Evolutionary conservation across 2,888 invertebrate species (phyloP), one percentile per base, ranked within the genome.

Genomic region (Nemapogon koenigi): DNA sequence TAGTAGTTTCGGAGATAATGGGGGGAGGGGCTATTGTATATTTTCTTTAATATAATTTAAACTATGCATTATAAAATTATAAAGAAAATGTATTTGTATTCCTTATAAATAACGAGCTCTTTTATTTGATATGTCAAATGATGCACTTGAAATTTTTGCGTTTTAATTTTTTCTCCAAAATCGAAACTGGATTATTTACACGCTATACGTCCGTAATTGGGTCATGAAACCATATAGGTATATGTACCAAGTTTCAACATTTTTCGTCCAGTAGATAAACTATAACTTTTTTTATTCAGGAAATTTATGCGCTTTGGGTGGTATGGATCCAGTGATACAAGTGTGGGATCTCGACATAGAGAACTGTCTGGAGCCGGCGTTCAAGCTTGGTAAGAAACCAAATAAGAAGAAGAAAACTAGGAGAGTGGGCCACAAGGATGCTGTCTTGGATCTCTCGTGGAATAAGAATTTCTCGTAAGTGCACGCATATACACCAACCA

Each of bases 331-430:
- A 0, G 83, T 91, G 28, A 96, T 98, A 40, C 91, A 94, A 51
- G 86, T 98, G n/a, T 99, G 97, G 97, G 97, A 98, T 68, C 68
- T 98, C 29, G 97, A 98, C 68, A 83, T 98, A 41, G 88, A 97
- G 46, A 94, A 97, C 59, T 88, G 89, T 41, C 73, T 97, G 27
- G 94, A 95, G 56, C 95, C 98, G 1, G 89, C 89, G 0, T 91
- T 89, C 57, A 88, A 85, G 49, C 80, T 98, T 16, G 91, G 91
- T 4, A 82, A 82, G 44, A 88, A 87, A 50, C 83, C 84, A 2
- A 89, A 81, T 55, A 89, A 87, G 53, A 91, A 88, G 62, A 89
- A 86, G 50, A 85, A 87, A 46, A 85, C 83, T 22, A 83, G 83
- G 51, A 70, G 82, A 13, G 60, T 82, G 26, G 94, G 95, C 1